Conservation (phyloP, 2,888 invertebrate species). For the Nephrotoma appendiculata region DNA sequence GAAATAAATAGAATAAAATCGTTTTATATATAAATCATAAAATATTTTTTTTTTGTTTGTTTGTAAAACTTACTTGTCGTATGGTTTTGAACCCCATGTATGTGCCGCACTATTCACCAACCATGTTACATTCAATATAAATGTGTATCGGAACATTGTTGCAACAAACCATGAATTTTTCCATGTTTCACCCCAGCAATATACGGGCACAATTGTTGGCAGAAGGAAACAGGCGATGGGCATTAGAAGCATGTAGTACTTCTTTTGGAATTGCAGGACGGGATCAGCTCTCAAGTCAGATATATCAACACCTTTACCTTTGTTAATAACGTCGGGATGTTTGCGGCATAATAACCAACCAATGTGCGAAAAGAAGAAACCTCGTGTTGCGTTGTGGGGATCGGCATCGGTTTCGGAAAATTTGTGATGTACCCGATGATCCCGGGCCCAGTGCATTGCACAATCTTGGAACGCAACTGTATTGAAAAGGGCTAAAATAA, state of each 20-base stretch:
- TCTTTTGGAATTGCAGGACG: conserved; percentile 75
- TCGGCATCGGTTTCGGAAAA: conserved; percentile 89
- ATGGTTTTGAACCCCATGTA: conserved; percentile 60
- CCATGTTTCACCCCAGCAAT: conserved; percentile 62
- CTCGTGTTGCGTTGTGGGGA: conserved; percentile 81
- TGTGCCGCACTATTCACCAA: conserved; percentile 83
- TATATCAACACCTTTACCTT: conserved; percentile 74
- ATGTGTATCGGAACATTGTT: conserved; percentile 61
- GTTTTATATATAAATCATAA: neutral
- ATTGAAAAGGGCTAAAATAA: conserved; percentile 69
- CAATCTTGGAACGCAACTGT: conserved; percentile 83
- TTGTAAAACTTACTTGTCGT: conserved; percentile 44
- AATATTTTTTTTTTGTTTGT: neutral
- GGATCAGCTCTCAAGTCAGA: conserved; percentile 71
- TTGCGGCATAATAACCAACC: conserved; percentile 88
- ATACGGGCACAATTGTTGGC: conserved; percentile 62
- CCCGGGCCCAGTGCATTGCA: conserved; percentile 63
- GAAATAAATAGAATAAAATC: conserved; percentile 5
- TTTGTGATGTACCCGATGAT: conserved; percentile 81
- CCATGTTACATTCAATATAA: conserved; percentile 78
- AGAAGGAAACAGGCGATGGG: conserved; percentile 60
- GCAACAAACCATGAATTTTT: conserved; percentile 50
- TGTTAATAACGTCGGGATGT: conserved; percentile 75
- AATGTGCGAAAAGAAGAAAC: conserved; percentile 92
- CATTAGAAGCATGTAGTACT: conserved; percentile 65